A percentile compares a stretch with the other conserved stretches of the same genome.
Evolutionary conservation across 2,797 vertebrate genomes (phyloP).

Genomic region (Enteromius afrohamiltoni): DNA sequence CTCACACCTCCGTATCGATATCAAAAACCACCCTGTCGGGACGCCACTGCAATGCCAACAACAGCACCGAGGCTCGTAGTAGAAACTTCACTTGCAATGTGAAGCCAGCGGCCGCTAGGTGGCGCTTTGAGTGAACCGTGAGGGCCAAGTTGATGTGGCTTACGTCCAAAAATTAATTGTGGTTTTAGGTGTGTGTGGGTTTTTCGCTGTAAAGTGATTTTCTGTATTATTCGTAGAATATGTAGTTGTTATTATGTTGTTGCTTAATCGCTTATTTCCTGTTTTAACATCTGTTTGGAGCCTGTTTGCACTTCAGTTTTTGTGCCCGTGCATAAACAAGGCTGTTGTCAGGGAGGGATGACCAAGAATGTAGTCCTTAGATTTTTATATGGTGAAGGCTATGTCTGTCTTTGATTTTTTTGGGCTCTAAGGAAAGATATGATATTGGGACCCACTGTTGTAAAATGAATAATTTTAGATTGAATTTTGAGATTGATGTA

Average conservation of each 20-base stretch:
- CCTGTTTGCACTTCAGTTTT: background rate
- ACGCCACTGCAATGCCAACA: conserved; percentile 42
- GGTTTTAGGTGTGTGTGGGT: background rate
- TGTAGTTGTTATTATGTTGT: conserved; percentile 10
- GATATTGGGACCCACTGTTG: background rate
- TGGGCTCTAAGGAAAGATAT: background rate
- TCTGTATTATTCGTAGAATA: conserved; percentile 5
- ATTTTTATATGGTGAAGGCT: background rate
- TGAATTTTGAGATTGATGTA: background rate
- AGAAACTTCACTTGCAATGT: conserved; percentile 4
- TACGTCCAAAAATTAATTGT: background rate
- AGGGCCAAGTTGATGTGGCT: background rate
- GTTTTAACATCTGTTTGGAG: background rate
- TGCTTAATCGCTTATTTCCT: background rate
- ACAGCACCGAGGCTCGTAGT: conserved; percentile 18
- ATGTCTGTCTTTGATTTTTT: background rate
- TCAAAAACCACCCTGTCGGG: conserved; percentile 26
- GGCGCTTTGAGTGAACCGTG: conserved; percentile 44
- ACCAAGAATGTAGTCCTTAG: background rate
- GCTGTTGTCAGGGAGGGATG: background rate
- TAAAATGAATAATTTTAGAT: background rate
- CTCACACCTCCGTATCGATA: conserved; percentile 25
- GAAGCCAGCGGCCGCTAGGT: conserved; percentile 30
- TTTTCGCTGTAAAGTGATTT: background rate
- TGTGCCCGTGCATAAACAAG: background rate